Base-by-base conservation (phyloP, 2,888 invertebrate genomes). In the Mesorhabditis sp. region DNA sequence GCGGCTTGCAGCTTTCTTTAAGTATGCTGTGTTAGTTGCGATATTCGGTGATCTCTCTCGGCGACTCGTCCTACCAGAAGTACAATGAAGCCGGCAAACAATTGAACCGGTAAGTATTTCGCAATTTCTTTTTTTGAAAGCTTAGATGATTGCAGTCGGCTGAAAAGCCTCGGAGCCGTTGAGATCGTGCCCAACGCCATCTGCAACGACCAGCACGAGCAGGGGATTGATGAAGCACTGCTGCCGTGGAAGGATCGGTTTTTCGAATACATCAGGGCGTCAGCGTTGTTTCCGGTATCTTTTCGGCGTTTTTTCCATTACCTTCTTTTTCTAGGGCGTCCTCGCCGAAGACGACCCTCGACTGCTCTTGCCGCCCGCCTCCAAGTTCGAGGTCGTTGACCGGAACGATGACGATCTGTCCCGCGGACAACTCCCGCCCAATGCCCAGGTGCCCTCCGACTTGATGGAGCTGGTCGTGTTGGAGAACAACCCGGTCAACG, bases 121-220 rank as follows among this genome's bases (percentile, higher is more conserved):
- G 13, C 50, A n/a, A n/a, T n/a, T n/a, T n/a, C n/a, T n/a, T n/a
- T n/a, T 50, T 50, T 50, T 50, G 13, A 0, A 98, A 97, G n/a
- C n/a, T n/a, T n/a, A n/a, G n/a, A n/a, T n/a, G n/a, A n/a, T n/a
- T n/a, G n/a, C n/a, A n/a, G n/a, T n/a, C n/a, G n/a, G n/a, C 13
- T 50, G 50, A 13, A 10, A 13, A 6, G 13, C 6, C 13, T 50
- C 6, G 41, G 64, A 7, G n/a, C 43, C 7, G 83, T 88, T 88
- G 10, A 86, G 87, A 5, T 87, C 83, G 62, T 66, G 69, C 0
- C 62, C 81, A 6, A 58, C 87, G 50, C 50, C 50, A 10, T 10
- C 50, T 50, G 50, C 13, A 97, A 99, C 87, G 98, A 99, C 87
- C 96, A 96, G 86, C 96, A 99, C 88, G 95, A 95, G 86, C 88